A percentile compares a stretch with the other conserved stretches of the same genome.
These are phyloP conservation scores for Orthosia gracilis DNA, from an alignment of 2,888 invertebrate species.

Conservation along the genomic window DNA sequence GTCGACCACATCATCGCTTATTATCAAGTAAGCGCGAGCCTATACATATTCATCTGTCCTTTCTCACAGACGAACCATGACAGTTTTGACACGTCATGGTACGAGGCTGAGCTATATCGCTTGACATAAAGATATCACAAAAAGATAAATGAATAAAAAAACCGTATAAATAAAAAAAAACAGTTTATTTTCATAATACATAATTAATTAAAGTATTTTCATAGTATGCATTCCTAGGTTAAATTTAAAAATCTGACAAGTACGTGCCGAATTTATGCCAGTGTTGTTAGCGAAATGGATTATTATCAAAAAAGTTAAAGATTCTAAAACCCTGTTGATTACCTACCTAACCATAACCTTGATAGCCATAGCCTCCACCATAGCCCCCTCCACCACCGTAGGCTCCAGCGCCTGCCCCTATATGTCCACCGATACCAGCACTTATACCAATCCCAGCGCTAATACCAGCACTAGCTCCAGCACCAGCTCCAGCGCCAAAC, in stretches of 20 bases:
- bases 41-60: no score
- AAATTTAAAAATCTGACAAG: not conserved
- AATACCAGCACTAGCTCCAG: not conserved
- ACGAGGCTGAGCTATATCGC: no score
- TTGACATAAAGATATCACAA: no score
- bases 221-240: not conserved
- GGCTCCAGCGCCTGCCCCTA: slow-evolving; percentile 3
- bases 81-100: no score
- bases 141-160: no score
- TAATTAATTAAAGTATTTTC: not conserved
- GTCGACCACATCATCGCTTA: no score
- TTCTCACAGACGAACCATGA: no score
- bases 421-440: slow-evolving; percentile 12
- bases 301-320: not conserved
- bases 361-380: slow-evolving; percentile 17
- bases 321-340: not conserved
- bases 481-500: not conserved
- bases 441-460: slow-evolving; percentile 14
- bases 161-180: no score
- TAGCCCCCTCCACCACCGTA: not conserved
- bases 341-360: not conserved
- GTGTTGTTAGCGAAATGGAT: not conserved
- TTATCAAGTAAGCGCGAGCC: no score
- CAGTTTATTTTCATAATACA: no score
- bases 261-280: not conserved